Base-by-base conservation (phyloP, 2,113 vertebrate species). In the Donacobius atricapilla region DNA sequence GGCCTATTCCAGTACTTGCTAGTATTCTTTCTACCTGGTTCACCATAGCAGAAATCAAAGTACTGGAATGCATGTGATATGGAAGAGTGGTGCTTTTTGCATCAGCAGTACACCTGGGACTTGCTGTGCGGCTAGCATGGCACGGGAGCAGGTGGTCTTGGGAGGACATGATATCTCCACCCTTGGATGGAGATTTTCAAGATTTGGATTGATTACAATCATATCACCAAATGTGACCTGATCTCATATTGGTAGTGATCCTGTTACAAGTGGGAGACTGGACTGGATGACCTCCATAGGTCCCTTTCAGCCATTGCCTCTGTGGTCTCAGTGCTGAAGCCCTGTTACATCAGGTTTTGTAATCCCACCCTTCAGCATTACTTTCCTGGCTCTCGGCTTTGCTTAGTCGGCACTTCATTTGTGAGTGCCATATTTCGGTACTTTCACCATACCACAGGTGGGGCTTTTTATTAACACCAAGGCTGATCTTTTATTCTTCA, bases 131-230 rank as follows among this genome's bases (percentile, higher is more conserved):
- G 24, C 8, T 64, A 48, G 47, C 0, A 2, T 31, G n/a, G 16
- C 37, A 45, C 0, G 0, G 44, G 53, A 83, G 42, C 0, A 1
- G 24, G 31, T 72, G 81, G 19, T 12, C 37, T 51, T 53, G 31
- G 56, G 24, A 85, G 28, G 6, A 63, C 1, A 6, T 3, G 10
- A 33, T 3, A 17, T 57, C 22, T 64, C 44, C 35, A 21, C 61
- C 66, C 37, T 18, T 42, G 54, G 25, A 83, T 42, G 54, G 25
- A 83, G 13, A 35, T 37, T 60, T 87, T 72, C 5, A 45, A 53
- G 24, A 33, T 73, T 65, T 87, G 35, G 8, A 42, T 80, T 53
- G 40, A 19, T 37, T 42, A 28, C 2, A 1, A 40, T 45, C 37
- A 4, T 19, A 28, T 53, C 69, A 53, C 13, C n/a, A 78, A 56